A percentile compares a stretch with the other conserved stretches of the same genome.
Conservation (phyloP, 2,113 vertebrate species). For the Poeciliopsis retropinna region DNA sequence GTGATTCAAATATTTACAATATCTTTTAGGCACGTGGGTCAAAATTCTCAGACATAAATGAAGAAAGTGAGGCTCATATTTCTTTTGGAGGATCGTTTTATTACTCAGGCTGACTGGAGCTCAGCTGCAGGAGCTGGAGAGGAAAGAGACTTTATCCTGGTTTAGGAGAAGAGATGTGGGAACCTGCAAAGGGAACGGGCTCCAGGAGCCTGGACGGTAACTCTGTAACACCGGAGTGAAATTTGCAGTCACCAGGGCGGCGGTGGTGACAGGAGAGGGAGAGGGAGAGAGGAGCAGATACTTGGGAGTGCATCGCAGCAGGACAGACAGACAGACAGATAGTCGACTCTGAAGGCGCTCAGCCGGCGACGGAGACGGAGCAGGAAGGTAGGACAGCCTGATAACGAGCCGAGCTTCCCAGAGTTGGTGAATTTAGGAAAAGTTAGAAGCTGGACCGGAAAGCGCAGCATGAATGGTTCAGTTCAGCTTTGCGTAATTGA, state of each 20-base stretch:
- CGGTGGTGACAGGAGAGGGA: constrained; percentile 35
- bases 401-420: constrained; percentile 31
- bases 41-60: background rate
- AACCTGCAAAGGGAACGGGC: background rate
- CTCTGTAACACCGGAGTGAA: constrained; percentile 18
- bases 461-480: background rate
- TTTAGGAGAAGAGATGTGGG: background rate
- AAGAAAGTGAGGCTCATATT: background rate
- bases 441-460: background rate
- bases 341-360: constrained; percentile 69
- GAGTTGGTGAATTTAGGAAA: constrained; percentile 1
- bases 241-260: constrained; percentile 40
- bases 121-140: background rate
- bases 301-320: constrained; percentile 73
- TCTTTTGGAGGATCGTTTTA: background rate
- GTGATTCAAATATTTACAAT: constrained; percentile 1
- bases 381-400: constrained; percentile 75
- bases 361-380: constrained; percentile 74
- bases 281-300: constrained; percentile 56
- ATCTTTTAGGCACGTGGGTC: background rate
- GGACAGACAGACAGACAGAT: constrained; percentile 66
- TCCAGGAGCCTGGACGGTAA: background rate
- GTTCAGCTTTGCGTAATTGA: constrained; percentile 18
- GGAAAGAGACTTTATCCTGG: background rate
- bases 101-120: background rate